Evolutionary conservation across 1,140 invertebrate genomes (phyloP), one percentile per base, ranked within the genome.

Genomic region (Penaeus chinensis): DNA sequence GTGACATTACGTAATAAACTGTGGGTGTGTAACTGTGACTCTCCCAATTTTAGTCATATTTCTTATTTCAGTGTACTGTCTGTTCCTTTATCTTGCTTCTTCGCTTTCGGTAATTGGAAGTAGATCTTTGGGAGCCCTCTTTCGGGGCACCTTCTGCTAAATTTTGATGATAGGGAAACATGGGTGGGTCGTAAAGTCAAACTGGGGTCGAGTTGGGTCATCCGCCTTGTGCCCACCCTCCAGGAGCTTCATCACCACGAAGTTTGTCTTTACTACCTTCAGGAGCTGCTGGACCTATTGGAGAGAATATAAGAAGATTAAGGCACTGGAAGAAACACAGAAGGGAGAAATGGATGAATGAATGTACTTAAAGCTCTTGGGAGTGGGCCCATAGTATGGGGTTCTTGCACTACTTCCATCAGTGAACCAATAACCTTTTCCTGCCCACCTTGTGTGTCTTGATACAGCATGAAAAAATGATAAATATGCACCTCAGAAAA

Each of bases 201-300:
- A 99, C 90, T 98, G 95, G 4, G 97, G 96, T 8, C 96, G 95
- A 42, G 94, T 94, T 90, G 95, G 95, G 0, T 96, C 95, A 87
- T 98, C 96, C 19, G 87, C 85, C 71, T 89, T 89, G 84, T 90
- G 89, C 13, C 89, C 89, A 91, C 96, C 96, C 10, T 96, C 95
- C 69, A 99, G 93, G 61, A 99, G 93, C 93, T 98, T 98, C 92
- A 98, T 94, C 13, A 99, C 98, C 88, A 99, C 95, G 92, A 98
- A 98, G 93, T 99, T 99, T 0, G 96, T 98, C 93, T 99, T 98
- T 10, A 98, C 89, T 20, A 90, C 87, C 62, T 90, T 90, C 63
- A 90, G 92, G 66, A 98, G 93, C 91, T 96, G 95, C 82, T 94
- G 93, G 84, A 97, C 95, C 97, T 98, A 93, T 7, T 42, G 37